These are phyloP conservation scores for Glaucidium brasilianum DNA, from an alignment of 2,113 vertebrate genomes.

Conservation along the genomic window DNA sequence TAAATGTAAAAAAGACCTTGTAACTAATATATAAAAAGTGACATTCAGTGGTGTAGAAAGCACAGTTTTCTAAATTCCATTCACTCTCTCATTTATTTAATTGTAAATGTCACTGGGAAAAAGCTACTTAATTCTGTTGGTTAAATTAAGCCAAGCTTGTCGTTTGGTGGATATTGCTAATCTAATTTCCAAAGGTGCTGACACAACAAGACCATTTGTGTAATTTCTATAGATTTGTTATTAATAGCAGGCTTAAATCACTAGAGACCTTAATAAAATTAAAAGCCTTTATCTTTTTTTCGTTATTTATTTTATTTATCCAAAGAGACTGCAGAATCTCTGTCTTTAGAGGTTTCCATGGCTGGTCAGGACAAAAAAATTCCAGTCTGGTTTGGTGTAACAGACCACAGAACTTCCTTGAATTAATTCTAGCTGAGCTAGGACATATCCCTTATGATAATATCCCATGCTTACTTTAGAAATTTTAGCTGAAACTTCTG, in stretches of 20 bases:
- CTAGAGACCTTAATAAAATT: background rate
- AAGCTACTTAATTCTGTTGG: background rate
- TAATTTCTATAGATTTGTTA: background rate
- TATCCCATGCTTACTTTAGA: background rate
- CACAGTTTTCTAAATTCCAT: background rate
- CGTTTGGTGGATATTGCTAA: background rate
- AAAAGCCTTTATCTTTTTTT: background rate
- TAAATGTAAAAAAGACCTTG: background rate
- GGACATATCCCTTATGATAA: background rate
- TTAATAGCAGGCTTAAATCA: background rate
- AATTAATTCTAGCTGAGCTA: background rate
- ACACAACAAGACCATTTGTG: background rate
- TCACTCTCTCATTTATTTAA: background rate
- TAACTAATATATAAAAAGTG: background rate
- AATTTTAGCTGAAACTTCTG: background rate
- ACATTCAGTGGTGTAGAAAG: background rate
- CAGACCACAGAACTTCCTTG: background rate
- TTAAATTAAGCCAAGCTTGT: background rate
- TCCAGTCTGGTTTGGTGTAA: background rate
- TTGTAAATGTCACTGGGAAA: background rate
- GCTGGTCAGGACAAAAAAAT: background rate
- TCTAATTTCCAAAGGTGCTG: background rate
- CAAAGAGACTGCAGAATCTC: background rate
- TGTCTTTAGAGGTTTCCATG: background rate
- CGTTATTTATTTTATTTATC: background rate